A percentile compares a stretch with the other conserved stretches of the same genome.
phyloP scores from a whole-genome alignment of 2,888 invertebrate species.

The Pyralis farinalis region DNA sequence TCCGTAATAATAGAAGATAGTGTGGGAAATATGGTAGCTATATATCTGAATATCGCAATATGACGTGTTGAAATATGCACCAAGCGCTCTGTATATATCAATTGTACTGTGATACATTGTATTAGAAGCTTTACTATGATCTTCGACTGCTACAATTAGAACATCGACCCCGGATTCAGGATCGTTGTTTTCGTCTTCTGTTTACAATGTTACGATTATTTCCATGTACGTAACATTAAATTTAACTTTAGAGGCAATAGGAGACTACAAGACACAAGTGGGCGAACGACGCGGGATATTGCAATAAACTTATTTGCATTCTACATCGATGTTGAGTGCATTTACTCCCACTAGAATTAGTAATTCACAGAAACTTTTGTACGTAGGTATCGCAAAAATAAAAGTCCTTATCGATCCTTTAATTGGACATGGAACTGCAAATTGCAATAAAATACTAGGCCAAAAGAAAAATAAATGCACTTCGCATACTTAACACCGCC shows the following conservation, averaged over 20 bases:
- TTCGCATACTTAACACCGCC: background rate
- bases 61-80: slow-evolving; percentile 43
- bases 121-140: slow-evolving; percentile 10
- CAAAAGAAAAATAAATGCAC: background rate
- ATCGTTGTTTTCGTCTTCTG: background rate
- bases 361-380: slow-evolving; percentile 24
- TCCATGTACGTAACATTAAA: slow-evolving; percentile 43
- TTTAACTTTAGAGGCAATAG: slow-evolving; percentile 33
- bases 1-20: slow-evolving; percentile 42
- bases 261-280: slow-evolving; percentile 36
- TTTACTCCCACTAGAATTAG: slow-evolving; percentile 41
- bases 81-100: slow-evolving; percentile 19
- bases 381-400: slow-evolving; percentile 23
- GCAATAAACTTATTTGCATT: slow-evolving; percentile 48
- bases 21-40: slow-evolving; percentile 49
- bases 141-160: slow-evolving; percentile 21
- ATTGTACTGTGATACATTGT: slow-evolving; percentile 2
- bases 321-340: slow-evolving; percentile 36
- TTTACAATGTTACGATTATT: slow-evolving; percentile 14
- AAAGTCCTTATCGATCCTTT: slow-evolving; percentile 17
- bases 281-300: slow-evolving; percentile 34
- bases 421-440: slow-evolving; percentile 22
- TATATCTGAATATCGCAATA: slow-evolving; percentile 42
- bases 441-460: slow-evolving; percentile 2
- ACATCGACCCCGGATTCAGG: slow-evolving; percentile 29